Conservation (phyloP, 2,888 invertebrate species). For the Amorpha juglandis region DNA sequence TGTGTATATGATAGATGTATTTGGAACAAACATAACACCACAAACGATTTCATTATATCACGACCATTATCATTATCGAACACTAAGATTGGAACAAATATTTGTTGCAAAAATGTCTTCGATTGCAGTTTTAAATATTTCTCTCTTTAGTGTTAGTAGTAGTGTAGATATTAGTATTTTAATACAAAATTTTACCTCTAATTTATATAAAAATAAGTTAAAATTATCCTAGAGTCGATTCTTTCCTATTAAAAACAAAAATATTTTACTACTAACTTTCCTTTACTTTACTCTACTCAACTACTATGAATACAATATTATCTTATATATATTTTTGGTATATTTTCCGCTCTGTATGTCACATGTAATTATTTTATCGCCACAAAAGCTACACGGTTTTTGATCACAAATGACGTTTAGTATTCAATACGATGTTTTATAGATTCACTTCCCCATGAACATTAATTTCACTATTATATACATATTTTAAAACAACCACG, state of each 20-base stretch:
- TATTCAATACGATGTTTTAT: conserved; percentile 31
- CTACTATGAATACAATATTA: neutral
- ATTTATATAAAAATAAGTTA: too few relatives aligned
- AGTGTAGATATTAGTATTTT: too few relatives aligned
- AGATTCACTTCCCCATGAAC: neutral
- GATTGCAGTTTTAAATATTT: too few relatives aligned
- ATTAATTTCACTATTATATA: neutral
- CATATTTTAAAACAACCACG: neutral
- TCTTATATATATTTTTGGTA: conserved; percentile 28
- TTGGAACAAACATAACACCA: conserved; percentile 1
- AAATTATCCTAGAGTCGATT: too few relatives aligned
- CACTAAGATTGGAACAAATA: neutral
- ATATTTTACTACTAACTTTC: too few relatives aligned
- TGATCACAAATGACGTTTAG: conserved; percentile 52
- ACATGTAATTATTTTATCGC: conserved; percentile 48
- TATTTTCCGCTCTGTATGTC: conserved; percentile 68
- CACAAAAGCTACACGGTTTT: conserved; percentile 60
- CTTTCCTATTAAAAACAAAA: too few relatives aligned
- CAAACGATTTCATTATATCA: neutral
- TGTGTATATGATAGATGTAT: neutral
- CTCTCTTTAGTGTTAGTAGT: too few relatives aligned
- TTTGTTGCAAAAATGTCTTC: neutral
- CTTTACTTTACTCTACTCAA: too few relatives aligned
- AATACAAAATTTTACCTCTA: too few relatives aligned
- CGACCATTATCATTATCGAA: conserved; percentile 4